Conservation (phyloP, 2,113 vertebrate genomes). For the Cyphomyrus discorhynchus region DNA sequence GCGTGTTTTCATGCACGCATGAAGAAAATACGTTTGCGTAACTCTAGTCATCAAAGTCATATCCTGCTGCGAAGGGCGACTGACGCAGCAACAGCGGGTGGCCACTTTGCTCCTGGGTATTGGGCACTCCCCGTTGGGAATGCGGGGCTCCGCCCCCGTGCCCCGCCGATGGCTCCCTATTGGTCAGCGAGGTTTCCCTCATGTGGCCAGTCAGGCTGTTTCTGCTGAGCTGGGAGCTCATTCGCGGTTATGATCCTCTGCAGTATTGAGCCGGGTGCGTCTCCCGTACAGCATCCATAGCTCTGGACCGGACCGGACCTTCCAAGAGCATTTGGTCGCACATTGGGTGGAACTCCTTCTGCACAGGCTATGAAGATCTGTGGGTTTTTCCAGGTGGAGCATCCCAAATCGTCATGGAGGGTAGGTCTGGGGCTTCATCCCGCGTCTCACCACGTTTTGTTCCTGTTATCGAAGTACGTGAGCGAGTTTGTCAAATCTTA, state of each 20-base stretch:
- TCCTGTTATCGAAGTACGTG: neutral
- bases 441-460: neutral
- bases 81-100: neutral
- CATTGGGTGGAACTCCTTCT: constrained; percentile 29
- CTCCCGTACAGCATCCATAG: constrained; percentile 49
- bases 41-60: neutral
- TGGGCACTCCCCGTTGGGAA: neutral
- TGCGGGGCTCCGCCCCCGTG: neutral
- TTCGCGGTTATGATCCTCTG: constrained; percentile 67
- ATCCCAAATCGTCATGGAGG: constrained; percentile 70
- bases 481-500: neutral
- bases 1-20: neutral
- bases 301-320: constrained; percentile 28
- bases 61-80: neutral
- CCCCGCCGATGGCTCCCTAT: neutral
- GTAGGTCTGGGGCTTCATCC: constrained; percentile 64
- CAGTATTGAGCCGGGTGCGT: constrained; percentile 70
- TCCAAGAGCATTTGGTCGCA: constrained; percentile 6
- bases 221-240: constrained; percentile 59
- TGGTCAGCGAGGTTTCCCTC: constrained; percentile 24
- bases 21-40: neutral
- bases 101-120: neutral
- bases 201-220: constrained; percentile 57
- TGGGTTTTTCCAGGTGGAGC: constrained; percentile 73
- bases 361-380: constrained; percentile 67